Percentiles rank a stretch among this genome's conserved stretches.
These are phyloP conservation scores for Cerastis leucographa DNA, from an alignment of 2,888 invertebrate species.

Conservation along the genomic window DNA sequence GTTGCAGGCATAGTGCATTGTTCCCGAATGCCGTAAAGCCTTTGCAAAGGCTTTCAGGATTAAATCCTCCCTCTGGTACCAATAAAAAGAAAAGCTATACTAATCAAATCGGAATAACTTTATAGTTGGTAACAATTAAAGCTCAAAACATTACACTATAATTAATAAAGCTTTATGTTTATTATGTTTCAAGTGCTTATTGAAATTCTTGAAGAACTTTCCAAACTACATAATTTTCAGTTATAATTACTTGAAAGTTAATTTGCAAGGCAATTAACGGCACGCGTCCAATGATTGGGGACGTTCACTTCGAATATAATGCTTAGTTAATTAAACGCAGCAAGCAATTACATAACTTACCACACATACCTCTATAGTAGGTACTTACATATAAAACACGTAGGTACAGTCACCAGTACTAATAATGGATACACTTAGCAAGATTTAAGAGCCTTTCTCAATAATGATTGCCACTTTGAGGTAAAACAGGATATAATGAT, in stretches of 20 bases:
- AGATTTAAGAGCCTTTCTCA: background rate
- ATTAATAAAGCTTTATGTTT: slow-evolving; percentile 15
- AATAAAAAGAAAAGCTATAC: background rate
- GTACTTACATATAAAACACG: background rate
- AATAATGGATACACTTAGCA: background rate
- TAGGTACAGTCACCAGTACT: background rate
- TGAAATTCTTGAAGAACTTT: slow-evolving; percentile 28
- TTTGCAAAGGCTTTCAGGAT: background rate
- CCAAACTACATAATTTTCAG: slow-evolving; percentile 13
- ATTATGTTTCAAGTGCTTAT: slow-evolving; percentile 20
- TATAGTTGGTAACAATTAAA: background rate
- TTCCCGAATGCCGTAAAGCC: background rate
- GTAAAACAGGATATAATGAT: background rate
- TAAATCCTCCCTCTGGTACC: background rate
- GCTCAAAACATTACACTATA: background rate
- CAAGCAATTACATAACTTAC: slow-evolving; percentile 19
- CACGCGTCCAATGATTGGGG: slow-evolving; percentile 35
- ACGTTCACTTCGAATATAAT: slow-evolving; percentile 28
- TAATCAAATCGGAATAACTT: background rate
- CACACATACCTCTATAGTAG: background rate
- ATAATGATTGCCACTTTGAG: background rate
- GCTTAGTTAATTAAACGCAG: slow-evolving; percentile 41
- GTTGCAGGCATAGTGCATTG: slow-evolving; percentile 2
- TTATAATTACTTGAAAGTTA: slow-evolving; percentile 20
- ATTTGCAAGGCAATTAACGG: slow-evolving; percentile 27